A percentile compares a stretch with the other conserved stretches of the same genome.
phyloP scores from a whole-genome alignment of 2,113 vertebrate genomes.

The Nibea albiflora region DNA sequence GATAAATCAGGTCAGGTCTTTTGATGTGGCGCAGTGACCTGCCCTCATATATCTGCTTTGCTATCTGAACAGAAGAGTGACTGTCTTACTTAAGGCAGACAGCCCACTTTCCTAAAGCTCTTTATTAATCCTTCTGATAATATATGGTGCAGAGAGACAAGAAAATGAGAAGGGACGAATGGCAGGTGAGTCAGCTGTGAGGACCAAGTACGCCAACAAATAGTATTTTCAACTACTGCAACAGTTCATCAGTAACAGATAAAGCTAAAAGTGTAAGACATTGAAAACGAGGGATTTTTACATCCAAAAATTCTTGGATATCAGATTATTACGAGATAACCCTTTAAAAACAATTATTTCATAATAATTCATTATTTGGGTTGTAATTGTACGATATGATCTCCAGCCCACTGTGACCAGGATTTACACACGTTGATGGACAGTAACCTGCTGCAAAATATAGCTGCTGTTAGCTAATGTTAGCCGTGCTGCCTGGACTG shows the following conservation, averaged over 20 bases:
- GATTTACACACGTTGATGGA: no score
- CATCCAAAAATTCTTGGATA: background rate
- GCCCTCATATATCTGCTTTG: slow-evolving; percentile 49
- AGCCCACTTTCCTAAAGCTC: slow-evolving; percentile 19
- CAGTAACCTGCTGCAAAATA: no score
- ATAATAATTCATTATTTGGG: background rate
- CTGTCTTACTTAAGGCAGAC: slow-evolving; percentile 51
- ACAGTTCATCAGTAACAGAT: background rate
- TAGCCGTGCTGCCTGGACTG: no score
- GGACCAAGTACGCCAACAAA: background rate
- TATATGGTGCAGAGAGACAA: slow-evolving; percentile 34
- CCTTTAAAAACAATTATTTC: background rate
- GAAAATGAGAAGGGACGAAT: slow-evolving; percentile 45
- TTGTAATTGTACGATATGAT: background rate
- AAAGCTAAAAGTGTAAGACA: background rate
- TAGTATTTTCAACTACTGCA: background rate
- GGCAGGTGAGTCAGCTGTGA: slow-evolving; percentile 13
- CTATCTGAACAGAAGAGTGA: slow-evolving; percentile 62
- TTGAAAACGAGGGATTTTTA: background rate
- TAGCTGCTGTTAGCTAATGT: no score
- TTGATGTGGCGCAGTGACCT: slow-evolving; percentile 71
- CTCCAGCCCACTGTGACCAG: background rate
- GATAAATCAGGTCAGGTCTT: slow-evolving; percentile 64
- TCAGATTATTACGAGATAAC: background rate
- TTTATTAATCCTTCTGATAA: slow-evolving; percentile 62